Evolutionary conservation across 2,113 vertebrate genomes (phyloP).

Genomic region (Donacobius atricapilla): DNA sequence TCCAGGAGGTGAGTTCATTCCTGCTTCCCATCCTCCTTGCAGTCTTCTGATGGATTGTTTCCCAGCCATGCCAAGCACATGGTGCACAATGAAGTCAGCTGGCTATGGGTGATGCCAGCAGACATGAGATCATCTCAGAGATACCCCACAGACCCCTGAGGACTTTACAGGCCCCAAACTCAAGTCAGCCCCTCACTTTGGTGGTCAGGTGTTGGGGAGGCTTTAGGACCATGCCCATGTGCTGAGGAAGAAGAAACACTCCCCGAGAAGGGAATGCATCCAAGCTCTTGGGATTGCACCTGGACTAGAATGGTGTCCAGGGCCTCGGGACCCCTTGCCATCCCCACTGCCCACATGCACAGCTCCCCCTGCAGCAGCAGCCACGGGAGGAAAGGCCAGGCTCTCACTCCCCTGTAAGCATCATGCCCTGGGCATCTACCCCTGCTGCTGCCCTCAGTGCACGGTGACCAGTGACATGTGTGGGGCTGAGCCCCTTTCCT

Average conservation of each 20-base stretch:
- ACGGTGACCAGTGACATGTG: rapidly evolving
- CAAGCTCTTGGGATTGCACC: not conserved
- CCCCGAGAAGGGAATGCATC: not conserved
- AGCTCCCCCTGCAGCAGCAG: not conserved
- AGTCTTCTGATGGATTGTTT: not conserved
- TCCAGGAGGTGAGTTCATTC: not conserved
- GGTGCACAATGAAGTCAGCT: not conserved
- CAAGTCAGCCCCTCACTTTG: not conserved
- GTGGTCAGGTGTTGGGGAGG: not conserved
- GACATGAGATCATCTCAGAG: not conserved
- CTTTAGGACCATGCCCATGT: rapidly evolving
- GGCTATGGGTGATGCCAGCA: not conserved
- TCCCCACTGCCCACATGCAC: rapidly evolving
- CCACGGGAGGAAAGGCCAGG: not conserved
- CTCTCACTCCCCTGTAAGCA: not conserved
- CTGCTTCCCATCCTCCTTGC: not conserved
- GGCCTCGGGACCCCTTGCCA: not conserved
- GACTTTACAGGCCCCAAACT: not conserved
- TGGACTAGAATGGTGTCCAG: not conserved
- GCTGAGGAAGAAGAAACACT: not conserved
- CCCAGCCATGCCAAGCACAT: not conserved
- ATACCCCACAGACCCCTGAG: not conserved
- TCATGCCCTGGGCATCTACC: not conserved
- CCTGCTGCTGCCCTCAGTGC: not conserved
- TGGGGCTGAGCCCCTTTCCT: not conserved